A percentile compares a stretch with the other conserved stretches of the same genome.
These are phyloP conservation scores for Leptinotarsa undecemlineata DNA, from an alignment of 1,140 invertebrate genomes.

Conservation along the genomic window DNA sequence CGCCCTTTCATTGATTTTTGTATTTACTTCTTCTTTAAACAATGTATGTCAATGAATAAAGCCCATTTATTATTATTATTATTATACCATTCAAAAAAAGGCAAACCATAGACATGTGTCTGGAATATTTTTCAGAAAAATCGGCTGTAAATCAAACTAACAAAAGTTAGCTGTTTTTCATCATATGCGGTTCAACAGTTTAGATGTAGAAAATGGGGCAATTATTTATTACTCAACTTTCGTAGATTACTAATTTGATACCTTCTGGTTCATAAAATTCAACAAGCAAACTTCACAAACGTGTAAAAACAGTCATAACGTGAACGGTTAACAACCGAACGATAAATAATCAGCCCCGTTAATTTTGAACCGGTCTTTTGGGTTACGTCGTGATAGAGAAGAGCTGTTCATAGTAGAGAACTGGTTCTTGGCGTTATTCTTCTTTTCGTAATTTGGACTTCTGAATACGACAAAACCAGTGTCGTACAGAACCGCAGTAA, in stretches of 20 bases:
- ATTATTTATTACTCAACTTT: too few species aligned
- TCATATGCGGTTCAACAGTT: neutral
- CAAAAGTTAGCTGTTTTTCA: too few species aligned
- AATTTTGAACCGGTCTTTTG: constrained; percentile 19
- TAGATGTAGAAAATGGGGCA: too few species aligned
- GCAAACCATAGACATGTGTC: too few species aligned
- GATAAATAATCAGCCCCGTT: constrained; percentile 24
- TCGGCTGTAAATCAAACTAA: too few species aligned
- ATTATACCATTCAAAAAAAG: too few species aligned
- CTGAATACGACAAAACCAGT: neutral
- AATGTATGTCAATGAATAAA: too few species aligned
- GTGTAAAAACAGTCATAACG: constrained; percentile 7
- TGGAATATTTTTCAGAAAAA: too few species aligned
- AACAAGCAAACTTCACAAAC: neutral
- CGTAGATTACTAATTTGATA: too few species aligned
- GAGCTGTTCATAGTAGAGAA: constrained; percentile 2
- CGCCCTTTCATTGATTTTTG: too few species aligned
- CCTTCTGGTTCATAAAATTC: neutral
- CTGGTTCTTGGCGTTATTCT: constrained; percentile 1
- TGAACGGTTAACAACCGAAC: constrained; percentile 19
- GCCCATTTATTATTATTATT: too few species aligned
- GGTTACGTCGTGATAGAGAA: neutral
- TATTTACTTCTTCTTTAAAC: too few species aligned
- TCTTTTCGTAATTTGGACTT: neutral
- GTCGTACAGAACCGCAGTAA: neutral